phyloP scores from a whole-genome alignment of 2,113 vertebrate genomes.

The Arothron firmamentum region DNA sequence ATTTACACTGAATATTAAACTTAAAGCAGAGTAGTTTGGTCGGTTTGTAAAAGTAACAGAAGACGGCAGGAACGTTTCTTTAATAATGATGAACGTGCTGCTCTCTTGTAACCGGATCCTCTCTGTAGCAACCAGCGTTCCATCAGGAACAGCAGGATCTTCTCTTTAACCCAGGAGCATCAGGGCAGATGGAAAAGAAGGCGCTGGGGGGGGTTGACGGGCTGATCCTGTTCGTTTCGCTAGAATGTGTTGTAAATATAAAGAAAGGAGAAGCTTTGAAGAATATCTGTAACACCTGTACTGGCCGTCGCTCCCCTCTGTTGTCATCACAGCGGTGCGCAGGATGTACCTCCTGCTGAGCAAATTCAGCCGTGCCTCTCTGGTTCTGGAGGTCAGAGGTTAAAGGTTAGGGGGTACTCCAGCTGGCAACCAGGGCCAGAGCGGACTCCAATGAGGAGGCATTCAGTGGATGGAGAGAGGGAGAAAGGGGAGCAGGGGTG shows the following conservation, averaged over 20 bases:
- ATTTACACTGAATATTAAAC: constrained; percentile 11
- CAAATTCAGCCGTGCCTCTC: constrained; percentile 30
- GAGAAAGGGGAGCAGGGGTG: constrained; percentile 13
- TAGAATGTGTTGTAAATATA: constrained; percentile 3
- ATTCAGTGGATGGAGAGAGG: constrained; percentile 57
- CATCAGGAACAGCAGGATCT: constrained; percentile 76
- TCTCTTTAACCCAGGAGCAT: constrained; percentile 68
- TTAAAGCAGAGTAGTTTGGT: constrained; percentile 1
- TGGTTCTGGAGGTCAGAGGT: constrained; percentile 53
- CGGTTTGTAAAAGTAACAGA: background rate
- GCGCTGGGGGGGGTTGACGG: too few species aligned
- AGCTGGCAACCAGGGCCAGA: constrained; percentile 74
- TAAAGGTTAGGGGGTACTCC: constrained; percentile 71
- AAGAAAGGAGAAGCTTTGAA: background rate
- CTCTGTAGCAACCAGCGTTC: constrained; percentile 73
- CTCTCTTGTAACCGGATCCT: constrained; percentile 74
- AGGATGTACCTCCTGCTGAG: constrained; percentile 41
- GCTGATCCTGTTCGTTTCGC: background rate
- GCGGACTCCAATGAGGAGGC: constrained; percentile 66
- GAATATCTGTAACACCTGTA: constrained; percentile 52
- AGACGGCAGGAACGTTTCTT: constrained; percentile 73
- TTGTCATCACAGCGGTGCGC: constrained; percentile 12
- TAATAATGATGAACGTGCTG: constrained; percentile 79
- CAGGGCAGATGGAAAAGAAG: constrained; percentile 62
- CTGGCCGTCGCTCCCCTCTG: constrained; percentile 6